Base-by-base conservation (phyloP, 2,797 vertebrate genomes). In the Pangasius krempfi region DNA sequence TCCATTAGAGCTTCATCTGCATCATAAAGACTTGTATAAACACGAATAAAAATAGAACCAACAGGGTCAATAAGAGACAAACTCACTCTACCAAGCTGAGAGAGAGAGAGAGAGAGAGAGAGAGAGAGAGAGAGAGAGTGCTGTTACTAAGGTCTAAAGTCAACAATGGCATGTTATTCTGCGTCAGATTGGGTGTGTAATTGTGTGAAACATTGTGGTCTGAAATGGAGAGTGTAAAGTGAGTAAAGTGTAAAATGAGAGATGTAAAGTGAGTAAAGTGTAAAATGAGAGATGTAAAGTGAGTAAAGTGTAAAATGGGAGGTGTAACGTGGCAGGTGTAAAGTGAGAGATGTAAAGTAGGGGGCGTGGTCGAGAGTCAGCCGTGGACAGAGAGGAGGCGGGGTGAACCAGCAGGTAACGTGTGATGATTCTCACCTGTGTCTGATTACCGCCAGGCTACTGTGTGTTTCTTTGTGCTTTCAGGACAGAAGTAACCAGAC, bases 1-100 rank as follows among this genome's bases (percentile, higher is more conserved):
- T 90, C 80, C 88, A 88, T 88, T 89, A 88, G 84, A 84, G 84
- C 87, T 89, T 89, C 82, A 91, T 91, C 89, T 92, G 85, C 84
- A 88, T 88, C 91, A 92, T 47, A 90, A 89, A 88, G 75, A 85
- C 50, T 30, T 16, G 13, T 10, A 40, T 27, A 70, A 54, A 18
- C 50, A 76, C 10, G 13, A n/a, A 78, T 62, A 87, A 40, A 86
- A 66, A 86, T 52, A 87, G 22, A 54, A 62, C 18, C 30, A 80
- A 73, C 40, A n/a, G 64, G 84, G 87, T 81, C 84, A 87, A 73
- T 85, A 60, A 72, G 2, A 16, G 58, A 84, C 44, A 40, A 72
- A 68, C n/a, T 68, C 66, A 30, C 4, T 72, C 68, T 70, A 16
- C 14, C 33, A 37, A 66, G 27, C 33, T 20, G 12, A 76, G 72